These are phyloP conservation scores for Ramphastos sulfuratus DNA, from an alignment of 2,113 vertebrate species.

Conservation along the genomic window DNA sequence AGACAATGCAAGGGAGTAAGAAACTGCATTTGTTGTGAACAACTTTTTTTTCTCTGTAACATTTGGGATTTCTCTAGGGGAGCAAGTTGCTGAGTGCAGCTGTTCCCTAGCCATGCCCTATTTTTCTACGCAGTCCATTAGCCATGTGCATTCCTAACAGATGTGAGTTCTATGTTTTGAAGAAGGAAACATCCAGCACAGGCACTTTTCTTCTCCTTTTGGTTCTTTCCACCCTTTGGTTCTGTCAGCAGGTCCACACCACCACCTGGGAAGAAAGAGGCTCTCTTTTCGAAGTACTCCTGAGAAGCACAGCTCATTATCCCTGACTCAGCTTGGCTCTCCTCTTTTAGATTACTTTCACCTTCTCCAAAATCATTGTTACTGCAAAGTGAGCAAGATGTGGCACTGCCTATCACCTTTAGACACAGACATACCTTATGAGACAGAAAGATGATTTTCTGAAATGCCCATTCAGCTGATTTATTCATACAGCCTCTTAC, in stretches of 20 bases:
- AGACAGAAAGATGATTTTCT: background rate
- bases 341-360: background rate
- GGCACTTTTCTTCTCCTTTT: slow-evolving; percentile 7
- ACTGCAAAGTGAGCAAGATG: background rate
- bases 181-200: slow-evolving; percentile 2
- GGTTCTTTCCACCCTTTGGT: background rate
- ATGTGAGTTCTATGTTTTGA: slow-evolving; percentile 30
- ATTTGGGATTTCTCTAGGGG: slow-evolving; percentile 50
- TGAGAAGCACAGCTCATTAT: background rate
- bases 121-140: slow-evolving; percentile 55
- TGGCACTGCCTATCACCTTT: background rate
- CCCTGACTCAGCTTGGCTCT: background rate
- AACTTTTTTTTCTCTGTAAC: background rate
- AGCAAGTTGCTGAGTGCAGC: slow-evolving; percentile 42
- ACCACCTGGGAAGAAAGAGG: slow-evolving; percentile 23
- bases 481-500: background rate
- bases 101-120: slow-evolving; percentile 35
- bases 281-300: slow-evolving; percentile 12
- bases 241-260: slow-evolving; percentile 11
- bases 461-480: background rate
- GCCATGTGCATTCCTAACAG: slow-evolving; percentile 50
- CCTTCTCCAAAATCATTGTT: background rate
- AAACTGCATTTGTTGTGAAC: background rate
- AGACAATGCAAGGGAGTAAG: background rate
- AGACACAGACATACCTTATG: background rate